Evolutionary conservation across 2,113 vertebrate species (phyloP).

Genomic region (Catharus bicknelli): DNA sequence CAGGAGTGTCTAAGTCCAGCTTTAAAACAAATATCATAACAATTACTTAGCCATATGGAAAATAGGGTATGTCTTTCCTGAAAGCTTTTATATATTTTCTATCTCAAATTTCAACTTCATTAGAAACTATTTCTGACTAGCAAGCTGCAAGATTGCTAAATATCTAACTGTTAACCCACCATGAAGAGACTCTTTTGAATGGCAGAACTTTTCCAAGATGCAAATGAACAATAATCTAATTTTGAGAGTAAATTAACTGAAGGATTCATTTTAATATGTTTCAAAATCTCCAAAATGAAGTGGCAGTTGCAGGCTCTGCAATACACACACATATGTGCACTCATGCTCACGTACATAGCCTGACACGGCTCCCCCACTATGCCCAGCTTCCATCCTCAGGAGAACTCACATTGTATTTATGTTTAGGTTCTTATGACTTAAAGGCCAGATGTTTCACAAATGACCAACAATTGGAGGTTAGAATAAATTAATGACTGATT

Average conservation of each 20-base stretch:
- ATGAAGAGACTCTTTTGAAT: slow-evolving; percentile 62
- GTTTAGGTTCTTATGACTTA: slow-evolving; percentile 77
- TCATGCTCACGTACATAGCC: neutral
- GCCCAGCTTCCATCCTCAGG: slow-evolving; percentile 42
- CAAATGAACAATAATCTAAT: slow-evolving; percentile 70
- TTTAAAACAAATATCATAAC: slow-evolving; percentile 80
- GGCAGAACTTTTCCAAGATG: slow-evolving; percentile 60
- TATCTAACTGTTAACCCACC: slow-evolving; percentile 68
- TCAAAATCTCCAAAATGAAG: slow-evolving; percentile 40
- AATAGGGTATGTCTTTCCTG: slow-evolving; percentile 72
- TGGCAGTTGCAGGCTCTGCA: neutral
- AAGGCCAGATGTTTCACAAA: slow-evolving; percentile 93
- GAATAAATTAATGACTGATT: slow-evolving; percentile 99
- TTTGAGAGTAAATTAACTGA: slow-evolving; percentile 65
- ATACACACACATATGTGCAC: neutral
- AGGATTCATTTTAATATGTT: slow-evolving; percentile 43
- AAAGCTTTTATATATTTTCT: slow-evolving; percentile 72
- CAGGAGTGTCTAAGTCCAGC: slow-evolving; percentile 77
- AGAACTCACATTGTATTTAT: slow-evolving; percentile 60
- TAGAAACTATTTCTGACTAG: slow-evolving; percentile 72
- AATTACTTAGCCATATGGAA: slow-evolving; percentile 78
- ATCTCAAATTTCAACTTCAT: slow-evolving; percentile 74
- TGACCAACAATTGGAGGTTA: slow-evolving; percentile 87
- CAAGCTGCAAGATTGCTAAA: slow-evolving; percentile 67
- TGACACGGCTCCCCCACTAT: neutral